Conservation (phyloP, 2,113 vertebrate genomes). For the Morone saxatilis region DNA sequence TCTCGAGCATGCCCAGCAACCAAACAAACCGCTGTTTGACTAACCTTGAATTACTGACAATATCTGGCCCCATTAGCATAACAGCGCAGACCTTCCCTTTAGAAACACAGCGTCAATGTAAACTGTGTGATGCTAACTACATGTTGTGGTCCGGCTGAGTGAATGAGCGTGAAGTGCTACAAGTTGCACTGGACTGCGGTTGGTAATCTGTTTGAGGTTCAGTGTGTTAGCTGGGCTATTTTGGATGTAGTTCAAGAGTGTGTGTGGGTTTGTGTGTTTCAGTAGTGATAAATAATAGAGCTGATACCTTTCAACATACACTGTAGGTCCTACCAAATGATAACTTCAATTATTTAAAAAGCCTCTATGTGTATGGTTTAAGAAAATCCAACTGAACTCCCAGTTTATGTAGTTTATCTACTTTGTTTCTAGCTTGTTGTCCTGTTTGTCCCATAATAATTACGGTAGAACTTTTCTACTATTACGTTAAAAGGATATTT, state of each 20-base stretch:
- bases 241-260: neutral
- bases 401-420: too few relatives aligned
- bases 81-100: slow-evolving; percentile 70
- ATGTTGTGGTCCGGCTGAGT: neutral
- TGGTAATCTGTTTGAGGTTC: neutral
- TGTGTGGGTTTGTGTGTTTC: neutral
- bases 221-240: neutral
- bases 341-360: neutral
- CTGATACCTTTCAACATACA: neutral
- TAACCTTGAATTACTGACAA: slow-evolving; percentile 80
- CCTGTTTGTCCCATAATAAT: too few relatives aligned
- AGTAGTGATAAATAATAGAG: neutral
- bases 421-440: too few relatives aligned
- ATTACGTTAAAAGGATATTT: too few relatives aligned
- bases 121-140: slow-evolving; percentile 50
- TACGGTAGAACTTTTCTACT: too few relatives aligned
- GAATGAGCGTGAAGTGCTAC: neutral
- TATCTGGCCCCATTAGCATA: slow-evolving; percentile 74
- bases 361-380: neutral
- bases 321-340: neutral
- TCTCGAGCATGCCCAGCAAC: slow-evolving; percentile 57
- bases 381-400: neutral
- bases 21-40: slow-evolving; percentile 72
- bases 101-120: slow-evolving; percentile 51
- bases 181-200: neutral